Evolutionary conservation across 1,140 invertebrate genomes (phyloP), one percentile per base, ranked within the genome.

Genomic region (Wiebesia pumilae): DNA sequence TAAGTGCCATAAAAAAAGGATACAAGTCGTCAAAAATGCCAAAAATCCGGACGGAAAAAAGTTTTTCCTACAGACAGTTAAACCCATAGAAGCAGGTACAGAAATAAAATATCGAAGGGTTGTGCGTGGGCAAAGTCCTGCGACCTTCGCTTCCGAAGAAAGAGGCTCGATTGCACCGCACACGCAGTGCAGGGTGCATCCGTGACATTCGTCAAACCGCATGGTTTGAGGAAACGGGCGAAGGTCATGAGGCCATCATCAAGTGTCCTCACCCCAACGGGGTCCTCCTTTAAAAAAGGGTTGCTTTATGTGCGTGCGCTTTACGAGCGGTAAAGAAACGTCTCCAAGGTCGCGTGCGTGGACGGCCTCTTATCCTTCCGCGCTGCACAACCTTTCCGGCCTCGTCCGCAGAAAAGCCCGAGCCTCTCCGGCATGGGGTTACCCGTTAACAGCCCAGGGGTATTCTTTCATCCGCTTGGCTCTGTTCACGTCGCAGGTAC

Each of bases 271-370:
- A 38, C 65, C 85, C 40, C 6, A 54, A 16, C 51, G 9, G 10
- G 71, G 80, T 51, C 82, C 40, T 71, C 40, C 21, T 47, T 7
- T 21, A 77, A 84, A 89, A 91, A 93, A 91, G 91, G 90, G 90
- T 91, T 91, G 90, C 89, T 92, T 90, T 91, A 43, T 75, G 89
- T 90, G 21, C 58, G 24, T 30, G 47, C 81, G 83, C 88, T 90
- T 89, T 85, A 88, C 78, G 88, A 87, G 87, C 30, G 54, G 78
- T 3, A 24, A 40, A 40, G 21, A 38, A 88, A 84, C 86, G 89
- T 51, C 87, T 84, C 89, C 90, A 91, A 92, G 90, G 91, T 90
- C 88, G 83, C 82, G 73, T 91, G 87, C 54, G 47, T 58, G 80
- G 40, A 83, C 14, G n/a, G 43, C n/a, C 47, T 1, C 33, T 89